Evolutionary conservation across 2,113 vertebrate genomes (phyloP).

Genomic region (Colistium nudipinnis): DNA sequence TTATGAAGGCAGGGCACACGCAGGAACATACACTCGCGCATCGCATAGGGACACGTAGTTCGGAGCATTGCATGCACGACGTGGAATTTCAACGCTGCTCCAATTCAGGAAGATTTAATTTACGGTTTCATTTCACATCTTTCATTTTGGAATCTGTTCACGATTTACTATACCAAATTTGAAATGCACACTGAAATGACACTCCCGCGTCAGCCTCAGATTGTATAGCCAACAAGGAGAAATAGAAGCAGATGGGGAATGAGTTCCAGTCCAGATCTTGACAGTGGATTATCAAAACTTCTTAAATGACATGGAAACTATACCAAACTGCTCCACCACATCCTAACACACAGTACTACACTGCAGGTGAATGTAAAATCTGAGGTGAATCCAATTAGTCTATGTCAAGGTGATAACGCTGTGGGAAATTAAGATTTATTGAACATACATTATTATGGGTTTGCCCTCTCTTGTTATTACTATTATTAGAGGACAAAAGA

Average conservation of each 20-base stretch:
- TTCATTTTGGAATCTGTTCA: not conserved
- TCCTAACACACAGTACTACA: not conserved
- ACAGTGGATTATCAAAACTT: constrained; percentile 4
- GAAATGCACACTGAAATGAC: not conserved
- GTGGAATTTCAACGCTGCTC: constrained; percentile 16
- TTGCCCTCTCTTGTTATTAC: not conserved
- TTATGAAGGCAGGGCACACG: constrained; percentile 70
- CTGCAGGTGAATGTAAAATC: constrained; percentile 1
- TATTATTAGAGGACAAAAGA: not conserved
- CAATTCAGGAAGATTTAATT: not conserved
- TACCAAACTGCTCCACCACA: constrained; percentile 17
- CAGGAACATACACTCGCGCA: constrained; percentile 27
- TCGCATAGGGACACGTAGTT: constrained; percentile 7
- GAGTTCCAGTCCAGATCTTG: not conserved
- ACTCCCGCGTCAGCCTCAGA: not conserved
- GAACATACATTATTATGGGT: not conserved
- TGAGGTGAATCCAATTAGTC: not conserved
- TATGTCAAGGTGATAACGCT: constrained; percentile 6
- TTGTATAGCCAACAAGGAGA: not conserved
- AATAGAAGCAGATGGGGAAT: not conserved
- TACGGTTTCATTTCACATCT: constrained; percentile 4
- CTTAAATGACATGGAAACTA: constrained; percentile 3
- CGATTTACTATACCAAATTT: not conserved
- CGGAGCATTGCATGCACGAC: constrained; percentile 19
- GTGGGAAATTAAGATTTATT: constrained; percentile 7